Conservation (phyloP, 2,113 vertebrate genomes). For the Prinia subflava region DNA sequence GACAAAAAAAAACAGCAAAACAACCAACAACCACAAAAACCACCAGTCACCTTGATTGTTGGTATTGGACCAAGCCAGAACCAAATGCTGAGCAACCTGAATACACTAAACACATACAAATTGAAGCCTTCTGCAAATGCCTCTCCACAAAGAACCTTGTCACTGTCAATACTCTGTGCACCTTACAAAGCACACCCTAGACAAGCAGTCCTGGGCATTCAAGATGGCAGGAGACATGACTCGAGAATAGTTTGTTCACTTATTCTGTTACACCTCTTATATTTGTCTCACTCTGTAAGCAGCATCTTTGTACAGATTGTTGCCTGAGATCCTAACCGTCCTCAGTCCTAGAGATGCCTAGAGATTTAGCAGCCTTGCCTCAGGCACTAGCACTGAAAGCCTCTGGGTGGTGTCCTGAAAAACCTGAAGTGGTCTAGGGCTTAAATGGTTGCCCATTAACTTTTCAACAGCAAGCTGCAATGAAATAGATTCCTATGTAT, state of each 20-base stretch:
- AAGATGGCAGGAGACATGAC: background rate
- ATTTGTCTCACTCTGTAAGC: background rate
- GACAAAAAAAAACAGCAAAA: background rate
- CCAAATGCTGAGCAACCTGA: background rate
- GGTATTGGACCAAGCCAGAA: background rate
- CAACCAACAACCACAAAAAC: background rate
- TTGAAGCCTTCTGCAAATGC: background rate
- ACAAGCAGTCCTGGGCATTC: background rate
- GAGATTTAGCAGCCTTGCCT: background rate
- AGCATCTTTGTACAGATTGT: background rate
- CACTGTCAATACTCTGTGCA: background rate
- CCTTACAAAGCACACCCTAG: background rate
- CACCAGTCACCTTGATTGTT: background rate
- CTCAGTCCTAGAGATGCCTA: background rate
- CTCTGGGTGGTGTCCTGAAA: background rate
- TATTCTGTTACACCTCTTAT: background rate
- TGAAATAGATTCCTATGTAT: background rate
- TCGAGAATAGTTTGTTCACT: background rate
- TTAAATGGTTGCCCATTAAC: background rate
- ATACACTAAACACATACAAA: background rate
- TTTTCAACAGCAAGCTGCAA: background rate
- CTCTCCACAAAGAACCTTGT: background rate
- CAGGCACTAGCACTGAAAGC: background rate
- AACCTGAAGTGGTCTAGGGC: background rate
- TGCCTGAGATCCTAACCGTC: background rate